phyloP scores from a whole-genome alignment of 2,888 invertebrate species.

The Tethea ocularis region DNA sequence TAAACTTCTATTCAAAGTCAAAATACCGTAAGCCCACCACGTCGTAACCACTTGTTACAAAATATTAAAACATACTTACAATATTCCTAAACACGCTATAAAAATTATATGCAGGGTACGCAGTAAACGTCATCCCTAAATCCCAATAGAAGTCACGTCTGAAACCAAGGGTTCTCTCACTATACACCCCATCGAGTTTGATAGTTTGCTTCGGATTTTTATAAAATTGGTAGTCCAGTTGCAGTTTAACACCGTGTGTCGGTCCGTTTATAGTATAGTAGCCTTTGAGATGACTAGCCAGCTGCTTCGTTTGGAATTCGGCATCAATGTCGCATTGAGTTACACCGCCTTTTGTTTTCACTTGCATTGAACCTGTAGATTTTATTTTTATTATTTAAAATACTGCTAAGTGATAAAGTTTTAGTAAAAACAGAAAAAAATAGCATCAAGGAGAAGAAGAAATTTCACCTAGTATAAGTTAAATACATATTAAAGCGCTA shows the following conservation, averaged over 20 bases:
- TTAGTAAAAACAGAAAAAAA: no score
- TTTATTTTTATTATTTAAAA: background rate
- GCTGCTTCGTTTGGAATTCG: constrained; percentile 90
- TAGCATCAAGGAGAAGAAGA: no score
- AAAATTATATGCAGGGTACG: constrained; percentile 90
- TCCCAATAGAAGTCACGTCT: constrained; percentile 86
- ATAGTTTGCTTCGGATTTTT: constrained; percentile 82
- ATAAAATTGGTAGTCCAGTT: constrained; percentile 87
- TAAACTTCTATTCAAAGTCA: no score
- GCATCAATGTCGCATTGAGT: constrained; percentile 90
- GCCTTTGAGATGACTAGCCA: constrained; percentile 89
- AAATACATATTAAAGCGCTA: no score
- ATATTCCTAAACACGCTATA: constrained; percentile 85
- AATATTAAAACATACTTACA: constrained; percentile 68
- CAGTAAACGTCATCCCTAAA: constrained; percentile 88
- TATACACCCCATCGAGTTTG: constrained; percentile 72
- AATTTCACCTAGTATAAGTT: no score
- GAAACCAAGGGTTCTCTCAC: constrained; percentile 83
- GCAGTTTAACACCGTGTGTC: constrained; percentile 83
- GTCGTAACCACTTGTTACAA: no score
- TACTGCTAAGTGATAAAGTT: no score
- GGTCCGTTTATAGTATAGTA: constrained; percentile 85
- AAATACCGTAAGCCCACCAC: no score
- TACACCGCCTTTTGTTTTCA: constrained; percentile 82
- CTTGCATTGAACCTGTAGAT: constrained; percentile 59